phyloP scores from a whole-genome alignment of 1,140 invertebrate species.

The Meloidogyne exigua region DNA sequence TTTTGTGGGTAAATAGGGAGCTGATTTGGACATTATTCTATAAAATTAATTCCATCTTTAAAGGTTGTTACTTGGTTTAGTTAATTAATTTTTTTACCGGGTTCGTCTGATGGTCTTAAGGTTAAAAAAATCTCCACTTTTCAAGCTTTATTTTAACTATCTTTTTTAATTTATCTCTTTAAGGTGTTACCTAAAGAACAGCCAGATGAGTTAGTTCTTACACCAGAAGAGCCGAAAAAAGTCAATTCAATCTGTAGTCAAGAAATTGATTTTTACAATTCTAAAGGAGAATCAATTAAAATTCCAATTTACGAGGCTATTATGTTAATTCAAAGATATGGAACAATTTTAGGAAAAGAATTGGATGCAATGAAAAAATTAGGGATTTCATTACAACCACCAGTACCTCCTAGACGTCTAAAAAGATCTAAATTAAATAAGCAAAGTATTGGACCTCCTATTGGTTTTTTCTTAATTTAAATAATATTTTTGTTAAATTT shows the following conservation, averaged over 20 bases:
- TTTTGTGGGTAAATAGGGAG: no score
- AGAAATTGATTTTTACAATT: background rate
- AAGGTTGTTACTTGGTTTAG: no score
- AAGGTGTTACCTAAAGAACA: background rate
- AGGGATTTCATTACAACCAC: background rate
- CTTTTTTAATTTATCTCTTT: background rate
- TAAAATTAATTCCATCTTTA: no score
- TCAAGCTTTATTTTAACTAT: background rate
- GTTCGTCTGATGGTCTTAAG: no score
- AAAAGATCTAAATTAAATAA: constrained; percentile 17
- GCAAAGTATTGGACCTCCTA: constrained; percentile 4
- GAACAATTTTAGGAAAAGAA: constrained; percentile 8
- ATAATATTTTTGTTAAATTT: background rate
- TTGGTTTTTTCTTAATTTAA: background rate
- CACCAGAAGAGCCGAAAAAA: no score
- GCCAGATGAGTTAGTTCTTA: background rate
- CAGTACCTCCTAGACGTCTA: constrained; percentile 2
- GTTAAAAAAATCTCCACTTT: no score
- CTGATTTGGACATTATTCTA: no score
- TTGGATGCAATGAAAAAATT: background rate
- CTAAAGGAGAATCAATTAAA: background rate
- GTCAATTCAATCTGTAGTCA: no score
- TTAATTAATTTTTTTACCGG: no score
- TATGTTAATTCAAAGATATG: background rate
- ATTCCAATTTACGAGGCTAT: background rate